A percentile compares a stretch with the other conserved stretches of the same genome.
phyloP scores from a whole-genome alignment of 2,113 vertebrate species.

The Eurystomus gularis region DNA sequence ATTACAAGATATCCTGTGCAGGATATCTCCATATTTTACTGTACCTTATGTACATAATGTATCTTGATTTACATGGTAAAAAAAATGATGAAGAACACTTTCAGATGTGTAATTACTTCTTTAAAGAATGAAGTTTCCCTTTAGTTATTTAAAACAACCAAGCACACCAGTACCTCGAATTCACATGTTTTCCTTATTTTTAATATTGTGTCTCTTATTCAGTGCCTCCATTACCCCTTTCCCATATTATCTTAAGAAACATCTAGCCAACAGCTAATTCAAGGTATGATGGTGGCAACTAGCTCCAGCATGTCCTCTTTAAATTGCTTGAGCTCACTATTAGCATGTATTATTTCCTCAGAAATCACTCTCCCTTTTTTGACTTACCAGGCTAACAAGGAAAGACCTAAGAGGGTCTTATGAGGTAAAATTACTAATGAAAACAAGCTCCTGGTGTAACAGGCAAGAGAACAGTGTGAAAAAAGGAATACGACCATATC shows the following conservation, averaged over 20 bases:
- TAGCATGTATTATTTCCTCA: fast-evolving
- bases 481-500: neutral
- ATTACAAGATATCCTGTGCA: neutral
- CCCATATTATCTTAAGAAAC: neutral
- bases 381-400: neutral
- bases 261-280: neutral
- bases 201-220: neutral
- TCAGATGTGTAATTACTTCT: neutral
- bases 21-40: neutral
- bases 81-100: neutral
- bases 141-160: neutral
- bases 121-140: neutral
- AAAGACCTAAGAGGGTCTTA: neutral
- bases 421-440: neutral
- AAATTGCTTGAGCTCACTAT: neutral
- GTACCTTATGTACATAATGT: neutral
- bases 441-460: neutral
- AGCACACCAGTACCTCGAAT: neutral
- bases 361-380: neutral
- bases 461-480: neutral
- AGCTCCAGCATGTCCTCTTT: neutral
- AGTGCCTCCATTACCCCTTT: neutral
- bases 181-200: neutral
- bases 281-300: neutral
- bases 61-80: neutral